Base-by-base conservation (phyloP, 1,140 invertebrate species). In the Bradynema listronoti region DNA sequence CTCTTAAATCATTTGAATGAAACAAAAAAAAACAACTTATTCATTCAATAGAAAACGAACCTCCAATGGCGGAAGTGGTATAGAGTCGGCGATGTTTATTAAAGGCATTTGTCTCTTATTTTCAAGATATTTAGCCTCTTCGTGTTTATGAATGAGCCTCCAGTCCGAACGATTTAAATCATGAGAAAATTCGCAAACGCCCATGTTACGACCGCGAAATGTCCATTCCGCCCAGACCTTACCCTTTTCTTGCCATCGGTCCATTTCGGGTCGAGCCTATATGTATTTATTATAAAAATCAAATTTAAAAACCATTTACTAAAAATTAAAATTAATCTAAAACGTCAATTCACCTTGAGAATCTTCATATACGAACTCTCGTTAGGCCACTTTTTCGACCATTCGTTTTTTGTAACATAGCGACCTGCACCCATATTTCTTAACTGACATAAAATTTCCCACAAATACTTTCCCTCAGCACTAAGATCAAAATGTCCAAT, bases 141-240 rank as follows among this genome's bases (percentile, higher is more conserved):
- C 77, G 41, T 77, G 69, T 56, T 71, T 78, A 45, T 78, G 73
- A 25, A 77, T 53, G 3, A 77, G 47, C 16, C 58, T 50, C 74
- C 74, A 77, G 47, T 77, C 76, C 41, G 72, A 60, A 22, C 74
- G 67, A 58, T 77, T 74, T 46, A 78, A 45, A 59, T 78, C 73
- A 11, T 59, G 41, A 9, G 30, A 46, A 49, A 77, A 77, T 39
- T 78, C 71, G 57, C 67, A 78, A 30, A 78, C 34, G 16, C 74
- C 74, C 16, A 77, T 56, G 46, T 74, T 64, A 24, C 45, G 43
- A 34, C 74, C 74, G 1, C 74, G 59, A 46, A 69, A 77, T 16
- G 69, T 75, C 66, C 70, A 77, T 51, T 77, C 74, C 11, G 68
- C 75, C 55, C 65, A 77, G 24, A 77, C 11, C 36, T 54, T 57